Evolutionary conservation across 2,113 vertebrate genomes (phyloP), one percentile per base, ranked within the genome.

Genomic region (Thinocorus orbignyianus): DNA sequence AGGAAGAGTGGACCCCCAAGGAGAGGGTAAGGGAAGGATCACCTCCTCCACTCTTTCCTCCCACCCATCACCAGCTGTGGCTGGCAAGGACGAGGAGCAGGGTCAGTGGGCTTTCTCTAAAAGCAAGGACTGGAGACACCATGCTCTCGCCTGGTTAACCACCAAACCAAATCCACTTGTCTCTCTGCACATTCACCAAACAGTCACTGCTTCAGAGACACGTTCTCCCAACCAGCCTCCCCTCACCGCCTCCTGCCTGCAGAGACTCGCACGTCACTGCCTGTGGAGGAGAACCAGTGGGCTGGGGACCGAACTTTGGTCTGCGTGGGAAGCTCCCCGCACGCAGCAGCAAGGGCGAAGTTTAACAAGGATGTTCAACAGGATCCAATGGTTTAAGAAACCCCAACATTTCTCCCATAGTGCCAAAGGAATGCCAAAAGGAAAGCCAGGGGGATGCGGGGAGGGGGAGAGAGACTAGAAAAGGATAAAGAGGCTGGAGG

Each of bases 311-410:
- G 60, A 86, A 81, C 95, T 83, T 82, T 83, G 93, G n/a, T 66
- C 95, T 49, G 88, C 17, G 95, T 94, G 93, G 96, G 96, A 72
- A 96, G 95, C 88, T 96, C 90, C 86, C 91, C 69, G 82, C 96
- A 92, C 80, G 86, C 95, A 93, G 95, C 95, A 79, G 80, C 12
- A 70, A 88, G 93, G 95, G 95, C 0, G 33, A 90, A 83, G 90
- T 77, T 95, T 16, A 93, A 62, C 61, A 3, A 17, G 76, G 78
- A 6, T 61, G 62, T 28, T 64, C 91, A 18, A 60, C 37, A 1
- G 79, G 91, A 90, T 90, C 54, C 91, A 66, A 37, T 31, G 30
- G 88, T 72, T 93, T 64, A 13, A 90, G 87, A 11, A 86, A 15
- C 13, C 77, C 95, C 90, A 8, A 10, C 60, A 18, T 62, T 72